Evolutionary conservation across 1,140 invertebrate genomes (phyloP), one percentile per base, ranked within the genome.

Genomic region (Trinorchestia longiramus): DNA sequence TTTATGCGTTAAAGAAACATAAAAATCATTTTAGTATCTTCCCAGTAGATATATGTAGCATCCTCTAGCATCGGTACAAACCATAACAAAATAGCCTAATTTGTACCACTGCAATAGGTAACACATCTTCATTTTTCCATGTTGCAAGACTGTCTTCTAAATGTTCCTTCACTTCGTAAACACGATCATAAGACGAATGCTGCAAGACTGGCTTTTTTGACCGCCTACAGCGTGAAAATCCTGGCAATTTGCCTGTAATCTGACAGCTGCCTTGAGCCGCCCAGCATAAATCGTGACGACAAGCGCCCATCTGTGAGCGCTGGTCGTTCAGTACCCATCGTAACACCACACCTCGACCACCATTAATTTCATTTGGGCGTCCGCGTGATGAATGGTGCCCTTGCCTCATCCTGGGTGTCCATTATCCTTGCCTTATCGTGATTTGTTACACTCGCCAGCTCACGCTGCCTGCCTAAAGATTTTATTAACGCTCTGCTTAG

Each of bases 331-430:
- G 62, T 28, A 77, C 62, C 62, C 62, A 36, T 36, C 3, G 62
- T 77, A 77, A 77, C 62, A 77, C 62, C 62, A 77, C 62, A 77
- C 62, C 62, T 77, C 62, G 62, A 36, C 62, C 62, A 77, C 62
- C 62, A 77, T 77, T 77, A 77, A 77, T 77, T 77, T 77, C 62
- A 77, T 77, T 77, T 77, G 62, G 36, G 62, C 62, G 62, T 77
- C 62, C 62, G 62, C 11, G 62, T 77, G 62, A 77, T 77, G 62
- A 77, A 77, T 77, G 28, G 62, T 77, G 62, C 62, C 62, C 62
- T 36, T 77, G 62, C 62, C 62, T 77, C 62, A 77, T 77, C 62
- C 62, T 77, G 62, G 62, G 62, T 77, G 62, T 77, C 62, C 62
- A 77, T 77, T 77, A 77, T 77, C 62, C 62, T 77, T 28, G 62